Evolutionary conservation across 2,888 invertebrate genomes (phyloP), one percentile per base, ranked within the genome.

Genomic region (Lissonota sp.): DNA sequence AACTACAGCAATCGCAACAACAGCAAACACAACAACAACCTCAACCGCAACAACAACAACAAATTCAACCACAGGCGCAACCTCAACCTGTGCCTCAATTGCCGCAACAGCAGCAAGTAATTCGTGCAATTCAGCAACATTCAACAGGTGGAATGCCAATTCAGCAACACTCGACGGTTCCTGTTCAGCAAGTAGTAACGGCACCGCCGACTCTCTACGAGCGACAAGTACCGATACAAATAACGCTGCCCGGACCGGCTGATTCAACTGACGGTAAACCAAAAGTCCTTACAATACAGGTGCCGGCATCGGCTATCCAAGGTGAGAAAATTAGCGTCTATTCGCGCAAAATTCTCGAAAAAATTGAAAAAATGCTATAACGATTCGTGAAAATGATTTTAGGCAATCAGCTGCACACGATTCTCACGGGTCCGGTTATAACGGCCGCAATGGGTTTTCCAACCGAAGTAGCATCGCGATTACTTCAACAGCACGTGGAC

Each of bases 361-460:
- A n/a, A n/a, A n/a, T n/a, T n/a, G n/a, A n/a, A n/a, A n/a, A n/a
- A n/a, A n/a, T n/a, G n/a, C n/a, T n/a, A n/a, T n/a, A n/a, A n/a
- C n/a, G n/a, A n/a, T n/a, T n/a, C 44, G 6, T 71, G 26, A 64
- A 40, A 16, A 44, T 16, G 40, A 39, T 14, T 16, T 7, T 14
- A 93, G 95, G 94, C 73, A 94, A 95, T 88, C 94, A 94, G 84
- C 88, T 95, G 83, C 95, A 94, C 83, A 93, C 95, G 91, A 96
- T 97, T 72, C 94, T 98, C 82, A 97, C 97, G 51, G 97, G 97
- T 51, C 97, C 98, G 69, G 96, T 98, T 67, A 97, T 98, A 84
- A 96, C 97, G 87, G 97, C 98, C 5, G 97, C 98, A 46, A 96
- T 98, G 95, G 96, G 96, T 87, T 94, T 98, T 88, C 98, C 98